Evolutionary conservation across 2,888 invertebrate genomes (phyloP), one percentile per base, ranked within the genome.

Genomic region (Hydrotaea diabolus): DNA sequence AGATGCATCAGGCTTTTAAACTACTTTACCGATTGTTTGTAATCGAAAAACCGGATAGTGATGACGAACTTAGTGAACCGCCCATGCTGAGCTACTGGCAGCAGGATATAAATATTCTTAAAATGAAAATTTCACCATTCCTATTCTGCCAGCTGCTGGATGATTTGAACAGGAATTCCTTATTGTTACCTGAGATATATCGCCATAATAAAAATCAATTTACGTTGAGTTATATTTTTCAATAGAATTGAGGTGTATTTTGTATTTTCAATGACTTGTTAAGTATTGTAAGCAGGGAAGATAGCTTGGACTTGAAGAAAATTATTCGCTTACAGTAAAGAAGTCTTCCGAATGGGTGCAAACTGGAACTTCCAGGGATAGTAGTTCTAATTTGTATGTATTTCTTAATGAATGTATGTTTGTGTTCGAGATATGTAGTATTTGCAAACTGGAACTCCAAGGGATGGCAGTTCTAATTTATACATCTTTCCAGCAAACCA

Each of bases 191-290:
- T 3, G 87, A 86, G 79, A 87, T 88, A 82, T 88, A 92, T 75
- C 87, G 88, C 39, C 86, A 88, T 43, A 88, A 86, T 11, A 55
- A 87, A 13, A 90, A 91, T 85, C 86, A 88, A 39, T 90, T 91
- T 72, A 83, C 83, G 76, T 82, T 90, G 2, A 91, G 89, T 53
- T 92, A 92, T 77, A 88, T 92, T 39, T 92, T 91, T 76, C 92
- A 89, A 69, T 77, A 75, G 64, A 78, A 59, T 21, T 31, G 31
- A 31, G 31, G 31, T 31, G 7, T 31, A n/a, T 31, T 31, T 31
- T 31, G 3, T 31, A 4, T 31, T 31, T 4, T 2, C 31, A 31
- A 7, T 31, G 7, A 4, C 3, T 31, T 31, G 31, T 31, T 31
- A 31, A 2, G 7, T 2, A 4, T 31, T 43, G 43, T 15, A 43